Evolutionary conservation across 2,888 invertebrate species (phyloP).

Genomic region (Sminthurides aquaticus): DNA sequence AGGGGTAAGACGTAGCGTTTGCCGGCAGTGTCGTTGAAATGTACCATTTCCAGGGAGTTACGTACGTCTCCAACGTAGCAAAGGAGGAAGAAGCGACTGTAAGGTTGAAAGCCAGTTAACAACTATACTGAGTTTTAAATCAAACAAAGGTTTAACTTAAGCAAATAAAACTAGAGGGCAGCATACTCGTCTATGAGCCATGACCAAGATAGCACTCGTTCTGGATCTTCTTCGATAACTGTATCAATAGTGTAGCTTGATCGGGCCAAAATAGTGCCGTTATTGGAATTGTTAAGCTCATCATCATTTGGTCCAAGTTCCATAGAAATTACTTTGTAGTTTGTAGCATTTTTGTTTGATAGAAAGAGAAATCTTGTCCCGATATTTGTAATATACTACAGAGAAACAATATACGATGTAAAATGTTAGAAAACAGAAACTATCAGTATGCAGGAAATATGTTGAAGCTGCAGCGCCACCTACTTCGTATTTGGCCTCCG

Average conservation of each 20-base stretch:
- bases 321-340: constrained; percentile 69
- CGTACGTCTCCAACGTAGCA: constrained; percentile 83
- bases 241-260: not conserved
- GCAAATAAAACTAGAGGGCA: too few species aligned
- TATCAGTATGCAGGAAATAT: not conserved
- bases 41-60: constrained; percentile 1
- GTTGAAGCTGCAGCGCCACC: not conserved
- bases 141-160: too few species aligned
- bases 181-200: constrained; percentile 58
- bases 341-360: constrained; percentile 88
- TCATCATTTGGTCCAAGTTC: not conserved
- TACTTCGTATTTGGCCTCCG: constrained; percentile 2
- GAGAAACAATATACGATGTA: constrained; percentile 41
- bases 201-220: constrained; percentile 84
- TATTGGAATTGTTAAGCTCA: not conserved
- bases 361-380: constrained; percentile 63
- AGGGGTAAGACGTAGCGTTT: constrained; percentile 50
- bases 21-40: not conserved
- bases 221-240: constrained; percentile 60
- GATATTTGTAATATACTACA: constrained; percentile 85
- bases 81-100: constrained; percentile 58
- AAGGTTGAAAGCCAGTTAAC: not conserved
- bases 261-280: not conserved
- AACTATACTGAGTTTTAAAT: not conserved
- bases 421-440: not conserved